Conservation (phyloP, 2,888 invertebrate species). For the Eubasilissa splendida region DNA sequence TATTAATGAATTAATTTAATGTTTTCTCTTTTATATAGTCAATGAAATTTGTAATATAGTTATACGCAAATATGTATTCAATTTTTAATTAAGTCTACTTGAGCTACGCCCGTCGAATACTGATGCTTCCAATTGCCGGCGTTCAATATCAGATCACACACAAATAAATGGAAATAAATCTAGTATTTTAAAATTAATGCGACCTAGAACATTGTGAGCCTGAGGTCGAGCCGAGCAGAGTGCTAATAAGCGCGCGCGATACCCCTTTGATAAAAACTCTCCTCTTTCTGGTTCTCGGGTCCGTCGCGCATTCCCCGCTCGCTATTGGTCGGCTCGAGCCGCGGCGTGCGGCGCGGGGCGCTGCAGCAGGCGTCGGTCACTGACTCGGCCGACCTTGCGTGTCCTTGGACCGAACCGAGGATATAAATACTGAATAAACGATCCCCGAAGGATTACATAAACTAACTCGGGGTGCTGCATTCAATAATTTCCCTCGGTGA, state of each 20-base stretch:
- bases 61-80: too few species aligned
- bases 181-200: too few species aligned
- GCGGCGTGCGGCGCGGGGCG: neutral
- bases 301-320: neutral
- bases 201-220: too few species aligned
- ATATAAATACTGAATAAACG: neutral
- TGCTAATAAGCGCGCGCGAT: conserved; percentile 34
- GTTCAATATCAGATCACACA: too few species aligned
- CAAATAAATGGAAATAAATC: too few species aligned
- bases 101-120: too few species aligned
- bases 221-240: conserved; percentile 1
- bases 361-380: conserved; percentile 14
- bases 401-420: conserved; percentile 19
- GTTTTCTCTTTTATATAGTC: too few species aligned
- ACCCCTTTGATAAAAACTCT: conserved; percentile 32
- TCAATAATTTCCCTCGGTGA: neutral
- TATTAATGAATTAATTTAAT: too few species aligned
- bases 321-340: neutral
- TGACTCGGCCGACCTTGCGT: conserved; percentile 33
- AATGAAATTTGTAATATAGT: too few species aligned
- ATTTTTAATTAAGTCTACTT: too few species aligned
- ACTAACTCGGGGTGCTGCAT: neutral
- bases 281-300: neutral
- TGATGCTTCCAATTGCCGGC: too few species aligned
- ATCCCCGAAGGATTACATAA: conserved; percentile 18